phyloP scores from a whole-genome alignment of 1,140 invertebrate species.

The Dendrolimus punctatus region DNA sequence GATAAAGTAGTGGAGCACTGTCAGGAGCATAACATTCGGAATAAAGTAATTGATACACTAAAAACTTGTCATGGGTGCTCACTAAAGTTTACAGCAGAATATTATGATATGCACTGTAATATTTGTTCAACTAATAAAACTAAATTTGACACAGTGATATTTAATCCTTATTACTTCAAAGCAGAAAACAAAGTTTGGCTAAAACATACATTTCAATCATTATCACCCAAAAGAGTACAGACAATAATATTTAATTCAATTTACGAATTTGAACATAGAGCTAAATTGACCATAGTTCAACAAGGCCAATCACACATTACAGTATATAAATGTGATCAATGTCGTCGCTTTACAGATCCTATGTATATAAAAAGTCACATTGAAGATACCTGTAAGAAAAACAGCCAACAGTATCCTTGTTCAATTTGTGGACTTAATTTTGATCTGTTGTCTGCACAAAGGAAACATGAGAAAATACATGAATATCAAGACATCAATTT shows the following conservation, averaged over 20 bases:
- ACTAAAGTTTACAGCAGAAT: constrained; percentile 18
- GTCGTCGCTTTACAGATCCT: constrained; percentile 29
- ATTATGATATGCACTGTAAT: constrained; percentile 22
- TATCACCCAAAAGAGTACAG: constrained; percentile 13
- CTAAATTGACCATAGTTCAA: constrained; percentile 38
- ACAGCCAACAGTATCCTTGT: constrained; percentile 26
- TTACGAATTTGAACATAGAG: constrained; percentile 37
- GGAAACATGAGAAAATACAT: constrained; percentile 31
- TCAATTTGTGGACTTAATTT: constrained; percentile 20
- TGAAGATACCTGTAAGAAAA: constrained; percentile 12
- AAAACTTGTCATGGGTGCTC: constrained; percentile 25
- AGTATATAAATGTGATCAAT: constrained; percentile 44
- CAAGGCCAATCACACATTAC: constrained; percentile 24
- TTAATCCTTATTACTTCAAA: constrained; percentile 38
- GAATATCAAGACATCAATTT: constrained; percentile 9
- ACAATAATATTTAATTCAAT: constrained; percentile 31
- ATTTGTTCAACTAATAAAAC: constrained; percentile 16
- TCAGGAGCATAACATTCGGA: constrained; percentile 26
- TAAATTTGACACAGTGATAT: constrained; percentile 13
- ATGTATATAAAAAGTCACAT: constrained; percentile 23
- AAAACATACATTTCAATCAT: constrained; percentile 30
- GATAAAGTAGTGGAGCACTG: constrained; percentile 48
- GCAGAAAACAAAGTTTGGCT: constrained; percentile 36
- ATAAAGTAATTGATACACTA: constrained; percentile 11
- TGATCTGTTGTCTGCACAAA: too few relatives aligned